These are phyloP conservation scores for Lordiphosa mommai DNA, from an alignment of 1,140 invertebrate species.

Conservation along the genomic window DNA sequence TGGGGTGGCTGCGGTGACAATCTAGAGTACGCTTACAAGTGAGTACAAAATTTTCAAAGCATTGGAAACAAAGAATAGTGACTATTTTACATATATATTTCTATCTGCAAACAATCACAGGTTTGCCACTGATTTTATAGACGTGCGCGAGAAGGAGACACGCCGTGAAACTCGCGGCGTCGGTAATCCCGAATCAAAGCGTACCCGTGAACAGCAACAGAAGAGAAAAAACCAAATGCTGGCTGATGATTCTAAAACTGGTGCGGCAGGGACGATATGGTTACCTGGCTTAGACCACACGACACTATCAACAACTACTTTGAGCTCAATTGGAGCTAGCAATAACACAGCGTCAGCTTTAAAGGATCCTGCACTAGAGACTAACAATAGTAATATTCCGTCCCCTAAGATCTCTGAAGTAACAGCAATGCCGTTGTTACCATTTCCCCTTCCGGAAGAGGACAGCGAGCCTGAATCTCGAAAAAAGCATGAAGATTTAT, in stretches of 20 bases:
- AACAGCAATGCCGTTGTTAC: conserved; percentile 1
- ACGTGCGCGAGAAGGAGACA: conserved; percentile 90
- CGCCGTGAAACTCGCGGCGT: conserved; percentile 80
- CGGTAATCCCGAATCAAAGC: conserved; percentile 47
- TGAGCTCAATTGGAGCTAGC: not conserved
- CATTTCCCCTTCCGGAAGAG: conserved; percentile 7
- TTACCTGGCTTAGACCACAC: not conserved
- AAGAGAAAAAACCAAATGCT: conserved; percentile 34
- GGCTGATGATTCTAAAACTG: conserved; percentile 32
- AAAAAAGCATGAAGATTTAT: conserved; percentile 63
- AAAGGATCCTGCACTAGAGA: conserved; percentile 1
- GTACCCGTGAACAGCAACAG: conserved; percentile 15
- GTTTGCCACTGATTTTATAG: conserved; percentile 95
- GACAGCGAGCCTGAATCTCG: conserved; percentile 13
- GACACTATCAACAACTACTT: not conserved
- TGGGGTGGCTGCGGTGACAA: conserved; percentile 99
- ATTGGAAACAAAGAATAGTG: no score
- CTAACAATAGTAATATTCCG: conserved; percentile 10
- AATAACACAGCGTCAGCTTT: conserved; percentile 16
- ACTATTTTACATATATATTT: not conserved
- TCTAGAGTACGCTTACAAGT: conserved; percentile 96
- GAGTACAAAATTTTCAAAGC: conserved; percentile 76
- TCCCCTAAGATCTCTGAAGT: not conserved
- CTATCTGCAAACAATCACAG: conserved; percentile 79
- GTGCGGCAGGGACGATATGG: not conserved